phyloP scores from a whole-genome alignment of 2,888 invertebrate genomes.

The Ornithoptera priamus region DNA sequence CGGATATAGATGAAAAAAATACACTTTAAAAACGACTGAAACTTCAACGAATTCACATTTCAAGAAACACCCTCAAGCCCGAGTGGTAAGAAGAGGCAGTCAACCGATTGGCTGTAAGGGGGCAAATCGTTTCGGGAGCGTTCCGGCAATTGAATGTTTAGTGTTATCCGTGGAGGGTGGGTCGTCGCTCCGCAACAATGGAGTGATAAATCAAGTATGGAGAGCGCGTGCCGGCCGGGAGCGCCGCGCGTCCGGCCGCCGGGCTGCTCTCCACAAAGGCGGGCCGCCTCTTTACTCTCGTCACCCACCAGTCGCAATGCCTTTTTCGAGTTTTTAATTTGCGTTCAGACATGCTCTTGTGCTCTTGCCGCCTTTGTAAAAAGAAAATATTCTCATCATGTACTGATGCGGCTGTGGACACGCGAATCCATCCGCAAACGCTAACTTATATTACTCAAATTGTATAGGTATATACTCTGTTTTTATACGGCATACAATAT shows the following conservation, averaged over 20 bases:
- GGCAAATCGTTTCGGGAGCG: constrained; percentile 73
- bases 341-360: constrained; percentile 7
- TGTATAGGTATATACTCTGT: too few species aligned
- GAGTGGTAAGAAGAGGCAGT: constrained; percentile 45
- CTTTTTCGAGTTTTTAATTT: constrained; percentile 26
- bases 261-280: constrained; percentile 56
- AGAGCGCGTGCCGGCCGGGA: constrained; percentile 66
- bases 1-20: not conserved
- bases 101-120: constrained; percentile 61
- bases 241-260: constrained; percentile 41
- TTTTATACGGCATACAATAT: too few species aligned
- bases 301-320: constrained; percentile 16
- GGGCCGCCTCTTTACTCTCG: constrained; percentile 48
- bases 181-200: constrained; percentile 73
- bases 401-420: constrained; percentile 4
- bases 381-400: constrained; percentile 23
- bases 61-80: constrained; percentile 23
- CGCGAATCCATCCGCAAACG: not conserved
- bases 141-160: constrained; percentile 71
- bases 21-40: not conserved
- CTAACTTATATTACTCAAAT: too few species aligned
- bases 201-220: constrained; percentile 79
- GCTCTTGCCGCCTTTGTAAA: constrained; percentile 19
- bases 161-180: constrained; percentile 74
- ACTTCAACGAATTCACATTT: constrained; percentile 17